phyloP scores from a whole-genome alignment of 2,113 vertebrate genomes.

The Lynx canadensis region DNA sequence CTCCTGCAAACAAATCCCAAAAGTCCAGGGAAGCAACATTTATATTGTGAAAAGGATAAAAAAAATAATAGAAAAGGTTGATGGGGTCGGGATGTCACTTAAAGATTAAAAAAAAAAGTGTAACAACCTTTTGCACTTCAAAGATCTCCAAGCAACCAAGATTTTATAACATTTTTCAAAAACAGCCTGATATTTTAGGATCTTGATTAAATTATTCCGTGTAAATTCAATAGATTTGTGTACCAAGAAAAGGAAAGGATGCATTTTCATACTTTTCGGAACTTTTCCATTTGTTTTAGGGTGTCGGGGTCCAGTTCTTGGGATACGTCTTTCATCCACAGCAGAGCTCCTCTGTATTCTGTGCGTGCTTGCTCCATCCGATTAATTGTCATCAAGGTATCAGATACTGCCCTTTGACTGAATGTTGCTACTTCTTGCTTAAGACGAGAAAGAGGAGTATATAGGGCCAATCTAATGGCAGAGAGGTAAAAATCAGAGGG shows the following conservation, averaged over 20 bases:
- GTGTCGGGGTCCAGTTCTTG: constrained; percentile 92
- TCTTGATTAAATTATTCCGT: not conserved
- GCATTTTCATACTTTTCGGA: constrained; percentile 86
- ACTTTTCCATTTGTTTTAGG: constrained; percentile 92
- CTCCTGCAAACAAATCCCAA: constrained; percentile 1
- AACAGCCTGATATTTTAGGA: not conserved
- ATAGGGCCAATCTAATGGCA: constrained; percentile 86
- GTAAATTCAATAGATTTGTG: not conserved
- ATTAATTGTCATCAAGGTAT: constrained; percentile 89
- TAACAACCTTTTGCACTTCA: not conserved
- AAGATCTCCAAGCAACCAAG: constrained; percentile 2
- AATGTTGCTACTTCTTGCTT: constrained; percentile 92
- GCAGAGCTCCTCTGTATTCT: constrained; percentile 88
- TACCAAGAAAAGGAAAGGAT: constrained; percentile 18
- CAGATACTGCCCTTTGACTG: constrained; percentile 88
- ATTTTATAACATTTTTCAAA: not conserved
- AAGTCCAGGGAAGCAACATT: constrained; percentile 16
- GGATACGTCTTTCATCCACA: constrained; percentile 92
- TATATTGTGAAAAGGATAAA: not conserved
- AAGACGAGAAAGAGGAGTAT: constrained; percentile 87
- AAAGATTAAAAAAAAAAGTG: not conserved
- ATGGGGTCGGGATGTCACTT: not conserved
- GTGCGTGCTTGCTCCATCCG: constrained; percentile 91
- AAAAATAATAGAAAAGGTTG: not conserved
- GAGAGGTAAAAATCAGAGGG: constrained; percentile 45